Percentiles rank a stretch among this genome's conserved stretches.
Evolutionary conservation across 2,888 invertebrate genomes (phyloP).

Genomic region (Nomada ferruginata): DNA sequence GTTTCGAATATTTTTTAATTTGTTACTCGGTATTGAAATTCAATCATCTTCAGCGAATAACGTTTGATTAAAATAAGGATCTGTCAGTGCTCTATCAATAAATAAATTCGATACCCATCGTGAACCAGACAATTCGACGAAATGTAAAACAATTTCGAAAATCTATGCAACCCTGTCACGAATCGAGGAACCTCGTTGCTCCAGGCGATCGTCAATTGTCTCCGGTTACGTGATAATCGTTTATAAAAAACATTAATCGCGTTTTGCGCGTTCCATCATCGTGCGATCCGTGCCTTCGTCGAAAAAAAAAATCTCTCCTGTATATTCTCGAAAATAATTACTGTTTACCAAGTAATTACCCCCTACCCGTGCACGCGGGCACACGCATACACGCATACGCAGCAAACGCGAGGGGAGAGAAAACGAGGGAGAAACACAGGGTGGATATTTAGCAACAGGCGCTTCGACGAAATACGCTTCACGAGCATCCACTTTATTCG

Average conservation of each 20-base stretch:
- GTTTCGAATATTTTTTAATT: too few species aligned
- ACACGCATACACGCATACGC: background rate
- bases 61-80: too few species aligned
- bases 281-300: slow-evolving; percentile 17
- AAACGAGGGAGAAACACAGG: slow-evolving; percentile 40
- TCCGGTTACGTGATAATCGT: slow-evolving; percentile 45
- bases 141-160: background rate
- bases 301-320: slow-evolving; percentile 50
- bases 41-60: too few species aligned
- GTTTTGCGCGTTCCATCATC: slow-evolving; percentile 50
- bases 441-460: slow-evolving; percentile 74
- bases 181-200: slow-evolving; percentile 3
- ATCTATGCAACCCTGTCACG: background rate
- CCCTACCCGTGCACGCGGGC: slow-evolving; percentile 2
- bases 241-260: slow-evolving; percentile 54
- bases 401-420: slow-evolving; percentile 11
- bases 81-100: too few species aligned
- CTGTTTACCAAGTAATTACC: slow-evolving; percentile 72
- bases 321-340: slow-evolving; percentile 70
- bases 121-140: too few species aligned
- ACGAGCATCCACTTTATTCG: slow-evolving; percentile 75
- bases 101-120: too few species aligned
- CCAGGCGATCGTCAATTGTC: slow-evolving; percentile 38
- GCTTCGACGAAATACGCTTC: slow-evolving; percentile 74
- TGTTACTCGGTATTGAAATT: too few species aligned